Evolutionary conservation across 2,888 invertebrate genomes (phyloP).

Genomic region (Deilephila elpenor): DNA sequence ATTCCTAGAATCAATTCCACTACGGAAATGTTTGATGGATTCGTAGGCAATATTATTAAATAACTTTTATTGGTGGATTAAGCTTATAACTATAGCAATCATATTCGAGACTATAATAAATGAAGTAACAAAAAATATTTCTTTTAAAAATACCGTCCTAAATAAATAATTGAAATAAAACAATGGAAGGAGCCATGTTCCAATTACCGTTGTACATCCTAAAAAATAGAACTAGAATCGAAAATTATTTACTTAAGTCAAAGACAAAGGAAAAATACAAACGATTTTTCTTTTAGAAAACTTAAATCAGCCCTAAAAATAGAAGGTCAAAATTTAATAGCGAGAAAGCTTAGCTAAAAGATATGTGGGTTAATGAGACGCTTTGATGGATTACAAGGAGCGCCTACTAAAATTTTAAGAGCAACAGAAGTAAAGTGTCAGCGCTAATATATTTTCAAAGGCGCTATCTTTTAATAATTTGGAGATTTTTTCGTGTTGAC

Average conservation of each 20-base stretch:
- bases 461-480: not conserved
- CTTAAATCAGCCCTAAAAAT: not conserved
- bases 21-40: too few species aligned
- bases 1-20: too few species aligned
- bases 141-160: too few species aligned
- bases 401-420: conserved; percentile 13
- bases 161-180: too few species aligned
- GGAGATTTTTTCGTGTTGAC: not conserved
- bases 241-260: not conserved
- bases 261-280: not conserved
- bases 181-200: too few species aligned
- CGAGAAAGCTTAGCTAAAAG: conserved; percentile 13
- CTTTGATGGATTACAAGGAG: conserved; percentile 23
- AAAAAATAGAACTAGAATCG: not conserved
- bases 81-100: too few species aligned
- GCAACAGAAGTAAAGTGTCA: conserved; percentile 20
- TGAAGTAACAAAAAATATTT: too few species aligned
- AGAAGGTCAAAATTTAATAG: conserved; percentile 6
- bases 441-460: conserved; percentile 19
- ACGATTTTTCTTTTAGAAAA: not conserved
- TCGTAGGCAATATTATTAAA: too few species aligned
- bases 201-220: too few species aligned
- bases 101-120: too few species aligned
- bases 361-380: conserved; percentile 25
- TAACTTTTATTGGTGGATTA: too few species aligned